Conservation (phyloP, 35 echinoderm and acorn worm species). For the Heliocidaris tuberculata region DNA sequence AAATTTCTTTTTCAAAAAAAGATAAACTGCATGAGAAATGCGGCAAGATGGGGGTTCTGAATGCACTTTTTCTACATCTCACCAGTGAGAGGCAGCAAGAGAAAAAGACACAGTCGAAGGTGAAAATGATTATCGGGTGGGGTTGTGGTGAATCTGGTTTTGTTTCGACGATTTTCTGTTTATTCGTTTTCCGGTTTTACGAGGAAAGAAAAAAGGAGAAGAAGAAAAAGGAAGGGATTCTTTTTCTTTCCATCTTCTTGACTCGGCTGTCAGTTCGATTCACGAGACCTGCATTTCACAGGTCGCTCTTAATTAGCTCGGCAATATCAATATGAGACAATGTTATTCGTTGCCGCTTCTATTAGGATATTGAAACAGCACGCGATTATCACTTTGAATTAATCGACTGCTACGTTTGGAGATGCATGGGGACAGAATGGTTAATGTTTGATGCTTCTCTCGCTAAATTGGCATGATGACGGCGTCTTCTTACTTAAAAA, state of each 20-base stretch:
- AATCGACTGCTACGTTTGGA: background rate
- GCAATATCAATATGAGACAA: background rate
- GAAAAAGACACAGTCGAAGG: background rate
- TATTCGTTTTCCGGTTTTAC: background rate
- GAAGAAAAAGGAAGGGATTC: background rate
- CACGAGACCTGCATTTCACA: background rate
- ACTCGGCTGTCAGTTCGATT: background rate
- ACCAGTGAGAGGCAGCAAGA: background rate
- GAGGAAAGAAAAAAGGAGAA: background rate
- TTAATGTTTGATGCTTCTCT: background rate
- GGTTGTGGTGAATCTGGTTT: background rate
- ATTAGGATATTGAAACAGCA: background rate
- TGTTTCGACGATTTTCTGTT: constrained; percentile 10
- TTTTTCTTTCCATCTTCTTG: background rate
- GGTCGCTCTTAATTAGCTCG: background rate
- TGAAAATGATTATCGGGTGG: background rate
- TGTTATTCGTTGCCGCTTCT: background rate
- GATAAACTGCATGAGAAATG: background rate
- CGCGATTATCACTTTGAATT: background rate
- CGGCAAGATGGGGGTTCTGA: background rate
- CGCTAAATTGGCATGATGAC: background rate
- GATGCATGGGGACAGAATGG: background rate
- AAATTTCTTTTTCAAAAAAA: background rate
- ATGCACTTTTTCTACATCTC: constrained; percentile 7
- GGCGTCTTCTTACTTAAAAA: background rate